Percentiles rank a stretch among this genome's conserved stretches.
These are phyloP conservation scores for Callionymus lyra DNA, from an alignment of 2,113 vertebrate genomes.

Conservation along the genomic window DNA sequence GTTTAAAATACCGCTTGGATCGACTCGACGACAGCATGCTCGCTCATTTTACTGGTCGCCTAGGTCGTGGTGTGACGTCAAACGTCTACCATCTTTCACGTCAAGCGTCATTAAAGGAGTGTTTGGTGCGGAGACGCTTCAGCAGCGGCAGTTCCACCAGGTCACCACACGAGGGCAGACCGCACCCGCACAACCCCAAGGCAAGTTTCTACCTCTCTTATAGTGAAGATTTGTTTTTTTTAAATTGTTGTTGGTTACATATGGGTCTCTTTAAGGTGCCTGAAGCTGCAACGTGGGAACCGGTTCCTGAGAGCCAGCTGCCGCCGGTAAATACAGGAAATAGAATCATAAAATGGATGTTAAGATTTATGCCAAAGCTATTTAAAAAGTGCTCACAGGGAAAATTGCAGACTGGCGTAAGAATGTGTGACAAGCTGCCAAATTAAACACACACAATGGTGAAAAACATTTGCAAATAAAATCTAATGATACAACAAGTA, in stretches of 20 bases:
- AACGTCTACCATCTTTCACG: neutral
- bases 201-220: too few species aligned
- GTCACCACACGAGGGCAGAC: constrained; percentile 9
- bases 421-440: too few species aligned
- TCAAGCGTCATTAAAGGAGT: neutral
- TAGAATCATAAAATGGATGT: too few species aligned
- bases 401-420: too few species aligned
- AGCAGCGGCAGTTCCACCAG: neutral
- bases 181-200: constrained; percentile 39
- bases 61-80: too few species aligned
- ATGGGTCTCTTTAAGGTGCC: constrained; percentile 50
- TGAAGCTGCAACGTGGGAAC: constrained; percentile 56
- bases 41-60: too few species aligned
- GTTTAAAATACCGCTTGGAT: too few species aligned
- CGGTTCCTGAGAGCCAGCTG: constrained; percentile 47
- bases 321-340: constrained; percentile 45
- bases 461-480: neutral
- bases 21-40: too few species aligned
- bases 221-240: too few species aligned
- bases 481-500: neutral
- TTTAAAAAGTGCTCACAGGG: too few species aligned
- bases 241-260: neutral
- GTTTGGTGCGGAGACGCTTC: neutral
- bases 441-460: too few species aligned
- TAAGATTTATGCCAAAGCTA: too few species aligned